Conservation (phyloP, 2,888 invertebrate genomes). For the Sinelater perroti region DNA sequence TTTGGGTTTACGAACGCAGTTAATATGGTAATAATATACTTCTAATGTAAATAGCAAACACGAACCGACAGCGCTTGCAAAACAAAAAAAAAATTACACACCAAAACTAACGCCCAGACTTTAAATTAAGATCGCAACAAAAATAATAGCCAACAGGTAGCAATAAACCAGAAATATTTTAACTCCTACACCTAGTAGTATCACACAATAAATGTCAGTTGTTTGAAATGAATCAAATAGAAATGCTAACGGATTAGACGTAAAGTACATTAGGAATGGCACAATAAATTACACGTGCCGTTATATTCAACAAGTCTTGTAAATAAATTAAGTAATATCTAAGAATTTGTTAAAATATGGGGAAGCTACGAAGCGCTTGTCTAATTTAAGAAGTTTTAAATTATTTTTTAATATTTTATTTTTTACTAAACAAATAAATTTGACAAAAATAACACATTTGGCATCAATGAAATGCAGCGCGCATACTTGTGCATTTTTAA, state of each 20-base stretch:
- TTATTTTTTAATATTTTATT: too few relatives aligned
- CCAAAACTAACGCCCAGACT: neutral
- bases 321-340: too few relatives aligned
- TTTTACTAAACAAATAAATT: too few relatives aligned
- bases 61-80: too few relatives aligned
- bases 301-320: slow-evolving; percentile 3
- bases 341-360: too few relatives aligned
- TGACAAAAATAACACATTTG: too few relatives aligned
- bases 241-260: slow-evolving; percentile 13
- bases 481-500: too few relatives aligned
- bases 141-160: neutral
- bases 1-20: slow-evolving; percentile 23
- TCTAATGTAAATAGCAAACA: neutral
- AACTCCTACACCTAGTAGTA: slow-evolving; percentile 11
- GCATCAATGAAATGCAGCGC: too few relatives aligned
- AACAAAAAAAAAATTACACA: neutral
- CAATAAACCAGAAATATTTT: slow-evolving; percentile 5
- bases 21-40: slow-evolving; percentile 25
- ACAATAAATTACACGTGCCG: neutral
- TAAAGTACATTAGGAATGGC: slow-evolving; percentile 11
- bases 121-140: neutral
- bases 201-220: neutral
- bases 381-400: too few relatives aligned
- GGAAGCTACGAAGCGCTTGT: too few relatives aligned
- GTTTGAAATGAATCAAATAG: slow-evolving; percentile 5